Evolutionary conservation across 2,797 vertebrate species (phyloP).

Genomic region (Crocidura indochinensis): DNA sequence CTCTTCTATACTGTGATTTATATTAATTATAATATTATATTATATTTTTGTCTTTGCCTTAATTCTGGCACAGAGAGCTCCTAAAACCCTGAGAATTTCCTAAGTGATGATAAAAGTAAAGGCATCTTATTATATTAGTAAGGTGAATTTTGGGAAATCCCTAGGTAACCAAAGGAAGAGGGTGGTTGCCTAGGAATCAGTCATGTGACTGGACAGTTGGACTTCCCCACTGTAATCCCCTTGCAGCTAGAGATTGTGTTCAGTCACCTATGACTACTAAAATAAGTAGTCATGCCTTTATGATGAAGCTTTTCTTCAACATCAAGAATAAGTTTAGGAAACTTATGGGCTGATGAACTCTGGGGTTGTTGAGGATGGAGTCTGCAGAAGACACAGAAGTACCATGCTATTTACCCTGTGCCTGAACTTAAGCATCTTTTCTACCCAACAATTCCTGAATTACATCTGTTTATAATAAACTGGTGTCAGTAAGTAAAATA

Average conservation of each 20-base stretch:
- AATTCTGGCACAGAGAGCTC: neutral
- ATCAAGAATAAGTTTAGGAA: neutral
- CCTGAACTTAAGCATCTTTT: neutral
- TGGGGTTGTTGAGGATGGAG: neutral
- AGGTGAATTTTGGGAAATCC: neutral
- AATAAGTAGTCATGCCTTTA: neutral
- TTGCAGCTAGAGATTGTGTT: neutral
- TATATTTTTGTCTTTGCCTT: neutral
- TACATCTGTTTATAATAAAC: neutral
- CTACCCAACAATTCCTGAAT: neutral
- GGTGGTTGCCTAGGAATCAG: neutral
- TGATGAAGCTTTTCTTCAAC: neutral
- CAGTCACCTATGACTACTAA: neutral
- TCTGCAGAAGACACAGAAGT: neutral
- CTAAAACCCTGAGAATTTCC: neutral
- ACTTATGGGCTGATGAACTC: neutral
- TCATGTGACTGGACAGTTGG: neutral
- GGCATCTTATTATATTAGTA: neutral
- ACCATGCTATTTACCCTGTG: neutral
- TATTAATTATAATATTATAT: constrained; percentile 20
- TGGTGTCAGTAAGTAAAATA: neutral
- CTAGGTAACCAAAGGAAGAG: neutral
- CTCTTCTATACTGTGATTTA: neutral
- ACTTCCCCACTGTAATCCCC: neutral
- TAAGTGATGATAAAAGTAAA: neutral